A percentile compares a stretch with the other conserved stretches of the same genome.
Evolutionary conservation across 2,113 vertebrate genomes (phyloP).

Genomic region (Chelonoidis abingdonii): DNA sequence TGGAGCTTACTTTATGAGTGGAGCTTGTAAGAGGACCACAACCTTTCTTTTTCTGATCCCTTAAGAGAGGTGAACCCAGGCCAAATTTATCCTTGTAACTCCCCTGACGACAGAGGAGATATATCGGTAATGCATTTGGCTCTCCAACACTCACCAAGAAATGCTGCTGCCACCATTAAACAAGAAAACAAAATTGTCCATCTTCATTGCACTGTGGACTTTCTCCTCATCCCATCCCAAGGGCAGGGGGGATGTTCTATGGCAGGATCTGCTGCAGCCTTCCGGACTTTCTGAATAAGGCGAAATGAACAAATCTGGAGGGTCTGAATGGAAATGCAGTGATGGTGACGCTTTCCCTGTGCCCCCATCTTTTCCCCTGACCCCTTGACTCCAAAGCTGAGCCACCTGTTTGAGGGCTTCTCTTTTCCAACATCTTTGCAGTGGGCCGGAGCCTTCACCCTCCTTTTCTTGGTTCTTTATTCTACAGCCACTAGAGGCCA

Average conservation of each 20-base stretch:
- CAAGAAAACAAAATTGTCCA: neutral
- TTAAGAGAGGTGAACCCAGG: neutral
- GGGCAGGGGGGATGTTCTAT: neutral
- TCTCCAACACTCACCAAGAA: neutral
- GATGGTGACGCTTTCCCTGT: neutral
- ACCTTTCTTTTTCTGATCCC: neutral
- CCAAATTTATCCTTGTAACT: neutral
- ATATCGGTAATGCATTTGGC: neutral
- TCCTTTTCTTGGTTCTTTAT: neutral
- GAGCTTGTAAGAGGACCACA: neutral
- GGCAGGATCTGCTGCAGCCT: neutral
- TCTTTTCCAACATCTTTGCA: neutral
- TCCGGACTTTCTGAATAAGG: neutral
- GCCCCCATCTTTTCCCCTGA: neutral
- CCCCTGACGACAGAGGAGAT: neutral
- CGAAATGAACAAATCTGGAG: neutral
- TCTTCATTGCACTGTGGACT: neutral
- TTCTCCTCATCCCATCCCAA: too few species aligned
- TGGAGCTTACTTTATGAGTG: neutral
- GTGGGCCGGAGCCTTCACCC: neutral
- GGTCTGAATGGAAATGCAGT: neutral
- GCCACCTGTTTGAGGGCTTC: neutral
- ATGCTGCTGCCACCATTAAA: neutral
- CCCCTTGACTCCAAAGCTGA: neutral
- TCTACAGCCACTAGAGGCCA: slow-evolving; percentile 78